Evolutionary conservation across 2,888 invertebrate species (phyloP), one percentile per base, ranked within the genome.

Genomic region (Drosophila meridiana): DNA sequence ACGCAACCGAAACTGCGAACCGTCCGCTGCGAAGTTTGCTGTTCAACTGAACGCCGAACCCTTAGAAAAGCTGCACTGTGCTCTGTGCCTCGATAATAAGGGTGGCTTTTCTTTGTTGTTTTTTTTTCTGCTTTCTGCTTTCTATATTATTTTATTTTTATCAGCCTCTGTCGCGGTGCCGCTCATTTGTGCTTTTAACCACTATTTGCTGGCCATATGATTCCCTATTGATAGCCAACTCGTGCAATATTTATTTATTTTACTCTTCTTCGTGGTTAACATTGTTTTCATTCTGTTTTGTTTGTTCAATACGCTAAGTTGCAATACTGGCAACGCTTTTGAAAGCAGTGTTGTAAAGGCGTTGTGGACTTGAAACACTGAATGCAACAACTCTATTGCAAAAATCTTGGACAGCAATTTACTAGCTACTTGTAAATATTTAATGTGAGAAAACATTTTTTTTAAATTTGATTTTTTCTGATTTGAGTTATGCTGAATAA

Each of bases 1-100:
- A 78, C 85, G 76, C 83, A 74, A 79, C 74, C 82, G 73, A 85
- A 47, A 58, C 73, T 83, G 82, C 82, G 83, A 88, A 87, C 90
- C 90, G 92, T 80, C 79, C 90, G 90, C 90, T 90, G 79, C 90
- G 80, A 92, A 90, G 90, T 90, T 90, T 87, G 78, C 89, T 88
- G 83, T 88, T 87, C 91, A 91, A 92, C 91, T 92, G 90, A 72
- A 60, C 30, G 52, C 13, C 64, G 80, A 81, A 87, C 89, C 84
- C 84, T 76, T 79, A 82, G 34, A 71, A 87, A 89, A 82, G 86
- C 89, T 80, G 63, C 50, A 52, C 50, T 57, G 52, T 7, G 38
- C 50, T 48, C 38, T 36, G 56, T 36, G 56, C 52, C 5, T 14
- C 56, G 53, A 28, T 14, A 52, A 52, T 34, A 65, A 48, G 83